phyloP scores from a whole-genome alignment of 2,797 vertebrate genomes.

The Acanthurus tractus region DNA sequence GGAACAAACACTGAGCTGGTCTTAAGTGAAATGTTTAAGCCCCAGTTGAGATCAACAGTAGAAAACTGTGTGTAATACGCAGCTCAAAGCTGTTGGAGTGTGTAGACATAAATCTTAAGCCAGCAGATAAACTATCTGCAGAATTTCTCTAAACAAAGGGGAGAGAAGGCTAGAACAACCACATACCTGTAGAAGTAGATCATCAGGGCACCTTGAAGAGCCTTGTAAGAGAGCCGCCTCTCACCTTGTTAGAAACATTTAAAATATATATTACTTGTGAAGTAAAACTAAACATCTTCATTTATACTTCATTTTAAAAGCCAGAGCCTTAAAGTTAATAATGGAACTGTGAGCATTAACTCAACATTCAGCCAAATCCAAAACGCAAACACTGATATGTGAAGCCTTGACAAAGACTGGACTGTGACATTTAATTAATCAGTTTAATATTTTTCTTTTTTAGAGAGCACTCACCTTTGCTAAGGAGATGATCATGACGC shows the following conservation, averaged over 20 bases:
- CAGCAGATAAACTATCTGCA: no score
- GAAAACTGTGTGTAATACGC: not conserved
- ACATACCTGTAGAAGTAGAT: constrained; percentile 97
- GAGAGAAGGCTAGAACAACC: not conserved
- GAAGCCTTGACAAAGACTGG: not conserved
- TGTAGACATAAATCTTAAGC: not conserved
- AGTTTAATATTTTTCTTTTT: not conserved
- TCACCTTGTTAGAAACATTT: constrained; percentile 87
- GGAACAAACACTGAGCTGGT: constrained; percentile 16
- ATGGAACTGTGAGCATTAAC: no score
- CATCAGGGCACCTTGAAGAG: constrained; percentile 96
- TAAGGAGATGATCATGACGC: constrained; percentile 93
- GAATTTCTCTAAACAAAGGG: constrained; percentile 13
- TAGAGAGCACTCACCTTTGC: constrained; percentile 88
- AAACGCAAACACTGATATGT: not conserved
- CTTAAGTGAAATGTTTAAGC: constrained; percentile 13
- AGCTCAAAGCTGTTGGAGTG: constrained; percentile 7
- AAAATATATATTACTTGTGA: not conserved
- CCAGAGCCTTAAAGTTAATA: no score
- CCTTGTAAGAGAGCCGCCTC: constrained; percentile 93
- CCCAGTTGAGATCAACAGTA: constrained; percentile 5
- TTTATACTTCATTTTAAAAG: not conserved
- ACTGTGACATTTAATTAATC: constrained; percentile 14
- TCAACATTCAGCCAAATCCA: not conserved
- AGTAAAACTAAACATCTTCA: not conserved